phyloP scores from a whole-genome alignment of 2,888 invertebrate species.

The Muscina levida region DNA sequence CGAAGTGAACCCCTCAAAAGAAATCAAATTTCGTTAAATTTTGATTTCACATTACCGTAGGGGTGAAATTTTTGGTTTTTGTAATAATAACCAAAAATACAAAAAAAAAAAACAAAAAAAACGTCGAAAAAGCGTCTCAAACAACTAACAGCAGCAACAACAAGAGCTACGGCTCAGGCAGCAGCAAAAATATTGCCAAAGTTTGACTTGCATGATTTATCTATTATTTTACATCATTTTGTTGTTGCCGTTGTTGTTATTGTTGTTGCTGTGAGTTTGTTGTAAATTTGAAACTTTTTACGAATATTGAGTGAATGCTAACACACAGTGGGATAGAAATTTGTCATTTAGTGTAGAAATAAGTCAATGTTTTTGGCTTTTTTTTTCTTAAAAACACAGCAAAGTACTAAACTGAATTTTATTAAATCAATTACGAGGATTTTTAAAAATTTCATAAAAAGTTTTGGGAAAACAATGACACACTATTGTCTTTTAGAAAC shows the following conservation, averaged over 20 bases:
- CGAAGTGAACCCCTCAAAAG: constrained; percentile 41
- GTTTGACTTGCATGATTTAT: constrained; percentile 67
- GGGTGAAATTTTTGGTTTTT: constrained; percentile 66
- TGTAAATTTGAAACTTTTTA: constrained; percentile 38
- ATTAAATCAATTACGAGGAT: no score
- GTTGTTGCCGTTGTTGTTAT: neutral
- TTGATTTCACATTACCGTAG: constrained; percentile 66
- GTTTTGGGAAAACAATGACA: no score
- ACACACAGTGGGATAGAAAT: constrained; percentile 9
- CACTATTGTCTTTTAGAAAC: no score
- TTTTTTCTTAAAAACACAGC: no score
- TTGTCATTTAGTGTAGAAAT: no score
- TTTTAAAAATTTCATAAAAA: no score
- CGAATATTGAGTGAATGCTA: constrained; percentile 19
- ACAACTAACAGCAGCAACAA: neutral
- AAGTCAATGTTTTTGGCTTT: no score
- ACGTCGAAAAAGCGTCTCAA: constrained; percentile 13
- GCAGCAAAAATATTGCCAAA: constrained; percentile 63
- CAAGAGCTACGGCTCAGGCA: constrained; percentile 45
- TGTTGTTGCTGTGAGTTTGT: neutral
- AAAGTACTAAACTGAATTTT: no score
- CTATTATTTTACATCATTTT: constrained; percentile 66
- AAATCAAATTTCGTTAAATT: constrained; percentile 65
- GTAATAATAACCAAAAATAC: constrained; percentile 48
- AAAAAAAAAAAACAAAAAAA: constrained; percentile 4